Evolutionary conservation across 1,140 invertebrate genomes (phyloP).

Genomic region (Drosophila bipectinata): DNA sequence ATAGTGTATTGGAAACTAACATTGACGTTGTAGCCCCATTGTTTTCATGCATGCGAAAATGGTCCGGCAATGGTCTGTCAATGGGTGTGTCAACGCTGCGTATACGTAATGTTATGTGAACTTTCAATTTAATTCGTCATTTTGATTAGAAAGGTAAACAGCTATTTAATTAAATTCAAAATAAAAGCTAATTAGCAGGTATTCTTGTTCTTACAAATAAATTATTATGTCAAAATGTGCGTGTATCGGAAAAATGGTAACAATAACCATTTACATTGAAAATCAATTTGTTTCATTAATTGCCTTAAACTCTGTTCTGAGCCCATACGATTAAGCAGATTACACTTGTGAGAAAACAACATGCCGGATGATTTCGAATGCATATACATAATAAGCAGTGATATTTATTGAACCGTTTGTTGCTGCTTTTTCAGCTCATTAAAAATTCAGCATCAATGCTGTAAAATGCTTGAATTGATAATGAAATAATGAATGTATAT

Average conservation of each 20-base stretch:
- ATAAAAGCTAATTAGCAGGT: not conserved
- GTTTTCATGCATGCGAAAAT: constrained; percentile 53
- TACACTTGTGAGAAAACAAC: constrained; percentile 46
- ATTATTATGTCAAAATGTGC: not conserved
- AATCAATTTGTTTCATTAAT: constrained; percentile 38
- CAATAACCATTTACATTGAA: constrained; percentile 19
- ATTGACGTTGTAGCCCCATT: constrained; percentile 22
- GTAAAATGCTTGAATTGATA: constrained; percentile 46
- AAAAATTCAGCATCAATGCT: constrained; percentile 42
- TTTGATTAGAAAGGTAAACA: constrained; percentile 6
- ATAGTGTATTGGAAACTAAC: constrained; percentile 14
- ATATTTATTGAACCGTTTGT: constrained; percentile 43
- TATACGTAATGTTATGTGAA: constrained; percentile 49
- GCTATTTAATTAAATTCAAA: not conserved
- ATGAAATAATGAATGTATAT: constrained; percentile 58
- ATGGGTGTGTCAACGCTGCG: constrained; percentile 43
- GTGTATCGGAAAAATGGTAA: not conserved
- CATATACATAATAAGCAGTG: constrained; percentile 37
- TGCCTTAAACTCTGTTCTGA: constrained; percentile 15
- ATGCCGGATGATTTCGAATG: constrained; percentile 27
- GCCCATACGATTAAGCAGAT: constrained; percentile 33
- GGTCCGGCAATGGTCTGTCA: constrained; percentile 32
- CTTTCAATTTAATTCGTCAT: constrained; percentile 32
- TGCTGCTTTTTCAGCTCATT: constrained; percentile 34
- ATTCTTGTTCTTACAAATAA: not conserved